Evolutionary conservation across 2,797 vertebrate genomes (phyloP).

Genomic region (Eptatretus atami): DNA sequence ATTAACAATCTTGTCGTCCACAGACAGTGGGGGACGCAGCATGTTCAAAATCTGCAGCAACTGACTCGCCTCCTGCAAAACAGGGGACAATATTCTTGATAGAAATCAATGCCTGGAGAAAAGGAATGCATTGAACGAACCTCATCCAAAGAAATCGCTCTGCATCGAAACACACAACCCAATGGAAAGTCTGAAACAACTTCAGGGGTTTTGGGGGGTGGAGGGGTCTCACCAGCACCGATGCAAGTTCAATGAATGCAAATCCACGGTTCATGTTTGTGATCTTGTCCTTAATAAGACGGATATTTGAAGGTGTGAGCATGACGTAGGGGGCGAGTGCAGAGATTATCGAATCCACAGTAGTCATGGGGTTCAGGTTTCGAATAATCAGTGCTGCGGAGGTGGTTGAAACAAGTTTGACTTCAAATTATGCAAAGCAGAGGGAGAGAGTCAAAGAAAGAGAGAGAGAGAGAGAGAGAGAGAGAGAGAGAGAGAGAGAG

Average conservation of each 20-base stretch:
- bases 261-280: constrained; percentile 92
- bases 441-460: too few species aligned
- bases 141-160: neutral
- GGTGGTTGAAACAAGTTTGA: neutral
- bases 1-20: constrained; percentile 90
- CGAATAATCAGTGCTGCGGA: constrained; percentile 66
- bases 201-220: too few species aligned
- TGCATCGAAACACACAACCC: too few species aligned
- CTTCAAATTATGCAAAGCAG: neutral
- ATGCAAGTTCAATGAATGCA: constrained; percentile 83
- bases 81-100: neutral
- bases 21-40: constrained; percentile 67
- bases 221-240: constrained; percentile 46
- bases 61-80: constrained; percentile 61
- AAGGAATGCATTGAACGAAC: neutral
- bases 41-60: constrained; percentile 74
- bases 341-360: constrained; percentile 71
- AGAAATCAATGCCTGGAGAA: neutral
- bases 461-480: too few species aligned
- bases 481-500: too few species aligned
- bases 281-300: constrained; percentile 95
- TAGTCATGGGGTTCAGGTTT: constrained; percentile 64
- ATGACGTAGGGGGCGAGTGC: constrained; percentile 67
- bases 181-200: too few species aligned
- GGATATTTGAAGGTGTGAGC: constrained; percentile 66